Conservation (phyloP, 1,140 invertebrate species). For the Nasonia vitripennis region DNA sequence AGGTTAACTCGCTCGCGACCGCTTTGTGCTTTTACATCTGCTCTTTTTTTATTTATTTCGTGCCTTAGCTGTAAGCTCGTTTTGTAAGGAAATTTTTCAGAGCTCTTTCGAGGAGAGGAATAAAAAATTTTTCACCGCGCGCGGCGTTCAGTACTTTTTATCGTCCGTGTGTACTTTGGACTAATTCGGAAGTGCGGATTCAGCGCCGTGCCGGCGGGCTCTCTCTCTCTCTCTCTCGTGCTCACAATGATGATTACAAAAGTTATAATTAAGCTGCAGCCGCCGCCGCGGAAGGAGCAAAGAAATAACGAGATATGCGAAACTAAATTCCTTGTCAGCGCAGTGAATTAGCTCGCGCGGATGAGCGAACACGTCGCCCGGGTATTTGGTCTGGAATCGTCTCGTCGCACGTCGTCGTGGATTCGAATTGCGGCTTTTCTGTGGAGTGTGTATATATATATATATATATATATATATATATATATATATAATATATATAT, state of each 20-base stretch:
- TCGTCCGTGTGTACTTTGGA: not conserved
- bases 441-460: no score
- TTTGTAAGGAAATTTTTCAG: no score
- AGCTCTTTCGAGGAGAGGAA: no score
- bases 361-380: not conserved
- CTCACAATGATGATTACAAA: not conserved
- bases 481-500: no score
- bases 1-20: no score
- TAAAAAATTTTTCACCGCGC: no score
- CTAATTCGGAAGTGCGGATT: not conserved
- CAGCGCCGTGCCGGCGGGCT: not conserved
- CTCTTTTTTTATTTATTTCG: not conserved
- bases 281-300: not conserved
- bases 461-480: no score
- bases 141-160: no score
- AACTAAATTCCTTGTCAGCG: constrained; percentile 1
- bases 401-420: no score
- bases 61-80: no score
- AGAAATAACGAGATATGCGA: not conserved
- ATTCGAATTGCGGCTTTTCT: not conserved
- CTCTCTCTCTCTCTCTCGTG: no score
- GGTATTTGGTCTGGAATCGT: not conserved
- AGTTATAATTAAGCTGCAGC: not conserved
- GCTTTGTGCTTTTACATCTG: no score
- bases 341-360: not conserved